Percentiles rank a stretch among this genome's conserved stretches.
Evolutionary conservation across 92 coral and sea anemone genomes (phyloP).

Genomic region (Phymanthus crucifer): DNA sequence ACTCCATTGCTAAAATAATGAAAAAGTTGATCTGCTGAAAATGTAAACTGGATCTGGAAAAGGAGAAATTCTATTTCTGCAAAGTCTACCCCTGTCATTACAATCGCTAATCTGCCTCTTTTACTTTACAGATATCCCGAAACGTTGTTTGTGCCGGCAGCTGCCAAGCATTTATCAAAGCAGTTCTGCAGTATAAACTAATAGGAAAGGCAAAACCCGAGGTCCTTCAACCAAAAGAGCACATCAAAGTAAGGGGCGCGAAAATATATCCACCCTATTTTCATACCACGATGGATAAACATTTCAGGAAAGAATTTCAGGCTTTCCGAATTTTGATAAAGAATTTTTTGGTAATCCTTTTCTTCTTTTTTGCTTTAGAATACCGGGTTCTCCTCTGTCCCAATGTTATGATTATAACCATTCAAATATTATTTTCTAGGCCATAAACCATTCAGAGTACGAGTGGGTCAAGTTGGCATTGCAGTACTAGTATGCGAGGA

Average conservation of each 20-base stretch:
- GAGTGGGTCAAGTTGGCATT: no score
- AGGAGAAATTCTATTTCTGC: not conserved
- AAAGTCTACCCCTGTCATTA: not conserved
- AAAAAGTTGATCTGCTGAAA: no score
- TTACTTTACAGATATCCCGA: constrained; percentile 8
- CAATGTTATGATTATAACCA: no score
- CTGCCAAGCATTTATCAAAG: constrained; percentile 5
- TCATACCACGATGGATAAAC: not conserved
- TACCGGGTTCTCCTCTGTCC: no score
- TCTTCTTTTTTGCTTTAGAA: no score
- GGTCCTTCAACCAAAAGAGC: not conserved
- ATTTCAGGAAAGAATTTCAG: no score
- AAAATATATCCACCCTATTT: not conserved
- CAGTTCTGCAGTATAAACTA: constrained; percentile 18
- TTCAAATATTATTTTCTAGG: no score
- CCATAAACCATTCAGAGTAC: no score
- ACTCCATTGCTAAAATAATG: no score
- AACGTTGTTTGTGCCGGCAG: not conserved
- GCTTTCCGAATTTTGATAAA: no score
- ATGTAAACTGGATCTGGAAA: not conserved
- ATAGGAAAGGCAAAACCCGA: constrained; percentile 5
- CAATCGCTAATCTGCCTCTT: not conserved
- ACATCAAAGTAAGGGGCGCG: not conserved
- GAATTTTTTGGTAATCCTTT: no score
- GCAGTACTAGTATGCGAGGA: no score